Evolutionary conservation across 23 tunicate genomes (phyloP).

Genomic region (Ascidia mentula): DNA sequence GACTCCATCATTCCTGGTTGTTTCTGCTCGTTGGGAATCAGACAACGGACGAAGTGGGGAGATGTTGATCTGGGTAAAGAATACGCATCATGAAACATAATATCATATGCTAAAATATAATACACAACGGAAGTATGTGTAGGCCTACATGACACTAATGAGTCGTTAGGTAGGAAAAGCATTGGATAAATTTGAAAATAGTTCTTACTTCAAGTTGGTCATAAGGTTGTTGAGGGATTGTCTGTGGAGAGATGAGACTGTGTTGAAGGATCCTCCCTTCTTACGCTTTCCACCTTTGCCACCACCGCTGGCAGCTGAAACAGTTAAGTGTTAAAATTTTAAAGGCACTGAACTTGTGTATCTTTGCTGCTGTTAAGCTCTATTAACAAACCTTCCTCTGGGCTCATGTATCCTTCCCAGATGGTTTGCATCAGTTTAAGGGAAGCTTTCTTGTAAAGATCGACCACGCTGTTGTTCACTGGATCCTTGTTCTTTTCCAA

Average conservation of each 20-base stretch:
- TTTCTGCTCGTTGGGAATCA: constrained; percentile 96
- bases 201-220: constrained; percentile 81
- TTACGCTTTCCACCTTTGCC: constrained; percentile 95
- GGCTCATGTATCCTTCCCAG: constrained; percentile 95
- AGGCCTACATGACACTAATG: too few relatives aligned
- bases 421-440: constrained; percentile 84
- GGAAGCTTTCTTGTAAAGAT: constrained; percentile 82
- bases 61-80: constrained; percentile 85
- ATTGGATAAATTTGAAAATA: not conserved
- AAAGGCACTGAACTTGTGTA: not conserved
- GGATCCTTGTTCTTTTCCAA: constrained; percentile 96
- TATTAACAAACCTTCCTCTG: constrained; percentile 99
- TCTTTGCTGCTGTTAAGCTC: too few relatives aligned
- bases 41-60: constrained; percentile 99
- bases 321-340: not conserved
- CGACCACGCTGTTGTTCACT: constrained; percentile 87
- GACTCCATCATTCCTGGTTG: constrained; percentile 87
- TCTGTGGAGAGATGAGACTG: constrained; percentile 93
- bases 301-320: constrained; percentile 73
- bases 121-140: too few relatives aligned
- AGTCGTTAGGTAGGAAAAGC: not conserved
- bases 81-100: too few relatives aligned
- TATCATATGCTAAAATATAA: too few relatives aligned
- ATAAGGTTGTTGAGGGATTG: constrained; percentile 81
- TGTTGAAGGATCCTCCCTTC: constrained; percentile 92